phyloP scores from a whole-genome alignment of 2,888 invertebrate species.

The Caradrina clavipalpis region DNA sequence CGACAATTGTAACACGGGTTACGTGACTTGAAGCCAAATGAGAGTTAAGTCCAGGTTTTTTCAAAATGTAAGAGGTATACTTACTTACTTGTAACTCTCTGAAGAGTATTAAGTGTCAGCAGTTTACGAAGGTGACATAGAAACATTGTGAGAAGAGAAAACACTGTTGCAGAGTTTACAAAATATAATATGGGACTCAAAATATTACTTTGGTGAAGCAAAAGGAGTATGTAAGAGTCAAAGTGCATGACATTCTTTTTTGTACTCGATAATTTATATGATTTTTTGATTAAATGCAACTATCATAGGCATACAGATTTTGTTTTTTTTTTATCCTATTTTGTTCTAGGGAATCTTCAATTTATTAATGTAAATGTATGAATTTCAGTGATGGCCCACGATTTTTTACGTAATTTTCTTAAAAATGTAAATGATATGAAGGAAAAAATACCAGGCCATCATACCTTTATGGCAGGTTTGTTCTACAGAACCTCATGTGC shows the following conservation, averaged over 20 bases:
- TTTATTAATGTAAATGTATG: too few relatives aligned
- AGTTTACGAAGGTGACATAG: conserved; percentile 26
- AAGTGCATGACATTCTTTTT: not conserved
- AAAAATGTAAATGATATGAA: conserved; percentile 8
- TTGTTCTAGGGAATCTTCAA: too few relatives aligned
- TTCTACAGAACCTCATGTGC: conserved; percentile 51
- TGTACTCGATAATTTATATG: not conserved
- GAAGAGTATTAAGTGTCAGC: conserved; percentile 41
- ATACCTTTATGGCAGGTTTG: conserved; percentile 57
- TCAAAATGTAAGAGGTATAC: conserved; percentile 27
- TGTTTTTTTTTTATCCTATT: too few relatives aligned
- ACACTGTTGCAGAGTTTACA: not conserved
- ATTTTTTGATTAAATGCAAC: not conserved
- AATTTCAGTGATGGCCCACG: too few relatives aligned
- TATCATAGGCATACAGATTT: too few relatives aligned
- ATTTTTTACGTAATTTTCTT: not conserved
- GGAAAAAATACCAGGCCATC: conserved; percentile 32
- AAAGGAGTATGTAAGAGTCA: not conserved
- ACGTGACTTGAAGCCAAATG: conserved; percentile 63
- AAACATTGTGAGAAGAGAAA: conserved; percentile 14
- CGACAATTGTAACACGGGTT: conserved; percentile 61
- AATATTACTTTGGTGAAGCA: not conserved
- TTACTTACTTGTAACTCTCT: conserved; percentile 9
- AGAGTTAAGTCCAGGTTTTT: conserved; percentile 38
- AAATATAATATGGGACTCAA: not conserved